A percentile compares a stretch with the other conserved stretches of the same genome.
Evolutionary conservation across 2,888 invertebrate species (phyloP).

Genomic region (Nemotelus pantherinus): DNA sequence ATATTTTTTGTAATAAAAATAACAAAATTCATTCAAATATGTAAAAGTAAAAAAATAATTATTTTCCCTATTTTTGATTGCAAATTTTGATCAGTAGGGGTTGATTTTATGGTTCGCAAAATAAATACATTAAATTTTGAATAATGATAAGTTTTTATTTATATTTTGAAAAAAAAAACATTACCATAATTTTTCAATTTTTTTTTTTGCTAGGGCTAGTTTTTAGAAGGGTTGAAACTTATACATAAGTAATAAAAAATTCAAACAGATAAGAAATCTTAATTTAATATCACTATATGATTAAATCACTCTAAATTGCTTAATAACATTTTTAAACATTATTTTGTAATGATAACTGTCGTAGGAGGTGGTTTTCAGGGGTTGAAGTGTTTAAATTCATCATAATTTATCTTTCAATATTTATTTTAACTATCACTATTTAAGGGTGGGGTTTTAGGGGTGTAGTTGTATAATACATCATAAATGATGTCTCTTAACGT

Average conservation of each 20-base stretch:
- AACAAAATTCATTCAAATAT: too few relatives aligned
- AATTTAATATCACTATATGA: slow-evolving; percentile 22
- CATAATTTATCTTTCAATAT: slow-evolving; percentile 12
- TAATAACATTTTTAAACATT: background rate
- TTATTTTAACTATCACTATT: background rate
- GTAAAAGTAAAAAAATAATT: too few relatives aligned
- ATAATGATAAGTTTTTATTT: too few relatives aligned
- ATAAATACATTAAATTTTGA: too few relatives aligned
- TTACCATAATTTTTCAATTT: background rate
- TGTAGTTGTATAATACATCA: background rate
- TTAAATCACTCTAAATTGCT: background rate
- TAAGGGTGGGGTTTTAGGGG: slow-evolving; percentile 4
- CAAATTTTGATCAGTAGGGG: too few relatives aligned
- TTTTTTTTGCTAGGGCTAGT: background rate
- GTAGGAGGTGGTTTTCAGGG: background rate
- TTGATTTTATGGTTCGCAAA: too few relatives aligned
- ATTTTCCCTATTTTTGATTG: too few relatives aligned
- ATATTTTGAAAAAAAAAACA: too few relatives aligned
- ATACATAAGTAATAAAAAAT: slow-evolving; percentile 2
- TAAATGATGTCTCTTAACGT: slow-evolving; percentile 11
- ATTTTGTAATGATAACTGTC: background rate
- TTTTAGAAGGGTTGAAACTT: slow-evolving; percentile 13
- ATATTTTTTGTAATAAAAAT: too few relatives aligned
- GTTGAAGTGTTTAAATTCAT: background rate
- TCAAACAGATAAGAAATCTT: background rate